Percentiles rank a stretch among this genome's conserved stretches.
phyloP scores from a whole-genome alignment of 1,140 invertebrate species.

The Propsilocerus akamusi region DNA sequence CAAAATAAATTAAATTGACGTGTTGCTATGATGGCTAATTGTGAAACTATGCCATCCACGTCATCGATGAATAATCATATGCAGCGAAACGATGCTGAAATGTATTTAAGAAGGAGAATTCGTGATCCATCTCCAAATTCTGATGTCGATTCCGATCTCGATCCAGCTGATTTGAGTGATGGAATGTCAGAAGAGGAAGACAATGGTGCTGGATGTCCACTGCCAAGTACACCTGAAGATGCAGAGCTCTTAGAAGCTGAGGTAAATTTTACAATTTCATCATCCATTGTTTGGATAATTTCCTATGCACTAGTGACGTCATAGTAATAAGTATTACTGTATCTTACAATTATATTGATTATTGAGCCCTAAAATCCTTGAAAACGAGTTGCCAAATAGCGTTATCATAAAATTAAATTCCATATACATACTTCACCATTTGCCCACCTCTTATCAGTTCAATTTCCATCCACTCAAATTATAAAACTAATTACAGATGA shows the following conservation, averaged over 20 bases:
- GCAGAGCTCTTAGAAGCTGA: constrained; percentile 62
- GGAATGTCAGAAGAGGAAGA: constrained; percentile 41
- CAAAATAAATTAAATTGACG: no score
- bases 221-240: constrained; percentile 74
- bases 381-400: constrained; percentile 6
- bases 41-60: no score
- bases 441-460: neutral
- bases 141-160: neutral
- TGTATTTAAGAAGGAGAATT: neutral
- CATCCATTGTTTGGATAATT: neutral
- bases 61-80: no score
- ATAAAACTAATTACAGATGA: constrained; percentile 36
- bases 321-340: neutral
- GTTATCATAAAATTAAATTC: neutral
- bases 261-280: constrained; percentile 23
- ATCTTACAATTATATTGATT: constrained; percentile 6
- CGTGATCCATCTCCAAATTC: neutral
- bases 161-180: constrained; percentile 12
- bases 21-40: no score
- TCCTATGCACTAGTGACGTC: neutral
- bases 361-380: constrained; percentile 5
- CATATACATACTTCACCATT: neutral
- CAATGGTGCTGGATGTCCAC: constrained; percentile 58
- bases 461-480: neutral
- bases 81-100: neutral